These are phyloP conservation scores for Pyrochroa serraticornis DNA, from an alignment of 2,888 invertebrate genomes.

Conservation along the genomic window DNA sequence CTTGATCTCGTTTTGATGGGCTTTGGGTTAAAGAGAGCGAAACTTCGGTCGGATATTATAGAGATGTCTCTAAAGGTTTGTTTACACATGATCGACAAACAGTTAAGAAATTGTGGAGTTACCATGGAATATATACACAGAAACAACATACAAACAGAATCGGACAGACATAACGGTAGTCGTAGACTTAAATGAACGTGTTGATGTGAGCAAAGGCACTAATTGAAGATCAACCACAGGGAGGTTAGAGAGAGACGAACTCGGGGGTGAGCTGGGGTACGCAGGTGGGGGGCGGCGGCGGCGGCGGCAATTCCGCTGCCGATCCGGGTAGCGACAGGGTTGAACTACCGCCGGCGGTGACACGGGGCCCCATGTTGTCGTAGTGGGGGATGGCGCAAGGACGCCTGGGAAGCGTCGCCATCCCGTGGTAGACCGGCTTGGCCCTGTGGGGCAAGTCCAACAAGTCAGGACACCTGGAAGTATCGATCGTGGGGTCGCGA, in stretches of 20 bases:
- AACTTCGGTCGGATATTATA: slow-evolving; percentile 6
- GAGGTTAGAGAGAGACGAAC: slow-evolving; percentile 63
- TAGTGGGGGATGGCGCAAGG: slow-evolving; percentile 71
- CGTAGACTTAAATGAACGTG: slow-evolving; percentile 27
- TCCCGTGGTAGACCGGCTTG: slow-evolving; percentile 55
- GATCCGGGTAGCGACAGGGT: slow-evolving; percentile 81
- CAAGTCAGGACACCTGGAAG: slow-evolving; percentile 80
- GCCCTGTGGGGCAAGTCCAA: slow-evolving; percentile 71
- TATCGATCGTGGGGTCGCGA: slow-evolving; percentile 71
- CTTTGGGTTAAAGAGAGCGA: slow-evolving; percentile 18
- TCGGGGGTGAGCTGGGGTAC: slow-evolving; percentile 62
- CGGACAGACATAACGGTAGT: slow-evolving; percentile 15
- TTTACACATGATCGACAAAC: slow-evolving; percentile 30
- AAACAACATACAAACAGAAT: slow-evolving; percentile 33
- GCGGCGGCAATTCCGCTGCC: slow-evolving; percentile 57
- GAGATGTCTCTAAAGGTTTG: slow-evolving; percentile 28
- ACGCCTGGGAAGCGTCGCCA: slow-evolving; percentile 57
- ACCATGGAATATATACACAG: slow-evolving; percentile 28
- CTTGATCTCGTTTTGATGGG: slow-evolving; percentile 32
- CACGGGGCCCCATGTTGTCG: slow-evolving; percentile 89
- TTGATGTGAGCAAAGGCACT: slow-evolving; percentile 59
- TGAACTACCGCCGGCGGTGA: slow-evolving; percentile 87
- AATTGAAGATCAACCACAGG: slow-evolving; percentile 58
- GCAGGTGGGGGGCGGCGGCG: slow-evolving; percentile 64
- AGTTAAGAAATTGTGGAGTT: slow-evolving; percentile 29